phyloP scores from a whole-genome alignment of 2,113 vertebrate genomes.

The Archilochus colubris region DNA sequence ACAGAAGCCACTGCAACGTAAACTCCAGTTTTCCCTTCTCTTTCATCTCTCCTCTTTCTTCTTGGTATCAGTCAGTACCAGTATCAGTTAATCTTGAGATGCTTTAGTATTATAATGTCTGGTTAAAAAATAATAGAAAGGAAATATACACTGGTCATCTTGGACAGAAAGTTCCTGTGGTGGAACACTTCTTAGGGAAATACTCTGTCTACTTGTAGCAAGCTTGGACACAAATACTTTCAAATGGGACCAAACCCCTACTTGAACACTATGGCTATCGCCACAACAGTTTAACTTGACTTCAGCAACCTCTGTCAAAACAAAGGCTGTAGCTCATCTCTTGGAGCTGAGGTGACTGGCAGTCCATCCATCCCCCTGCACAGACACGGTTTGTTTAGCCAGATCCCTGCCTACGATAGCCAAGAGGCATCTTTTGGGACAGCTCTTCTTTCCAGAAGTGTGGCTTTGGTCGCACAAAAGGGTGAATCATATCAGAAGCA shows the following conservation, averaged over 20 bases:
- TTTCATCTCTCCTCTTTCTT: not conserved
- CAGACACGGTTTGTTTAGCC: fast-evolving
- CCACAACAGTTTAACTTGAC: not conserved
- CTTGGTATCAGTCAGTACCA: not conserved
- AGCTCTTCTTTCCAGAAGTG: not conserved
- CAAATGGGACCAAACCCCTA: not conserved
- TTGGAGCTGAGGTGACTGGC: not conserved
- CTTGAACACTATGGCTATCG: not conserved
- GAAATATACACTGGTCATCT: not conserved
- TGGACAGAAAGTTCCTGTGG: not conserved
- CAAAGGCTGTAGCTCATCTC: not conserved
- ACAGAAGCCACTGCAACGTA: conserved; percentile 1
- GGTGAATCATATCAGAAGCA: not conserved
- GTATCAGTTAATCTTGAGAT: no score
- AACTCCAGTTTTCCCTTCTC: not conserved
- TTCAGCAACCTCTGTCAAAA: not conserved
- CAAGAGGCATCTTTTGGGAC: not conserved
- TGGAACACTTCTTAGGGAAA: not conserved
- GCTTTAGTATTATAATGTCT: not conserved
- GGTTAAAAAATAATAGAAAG: not conserved
- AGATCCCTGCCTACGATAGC: fast-evolving
- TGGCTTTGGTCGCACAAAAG: not conserved
- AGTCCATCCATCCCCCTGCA: fast-evolving
- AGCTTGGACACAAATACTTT: not conserved
- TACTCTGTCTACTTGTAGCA: not conserved